Base-by-base conservation (phyloP, 2,888 invertebrate genomes). In the Polymixis flavicincta region DNA sequence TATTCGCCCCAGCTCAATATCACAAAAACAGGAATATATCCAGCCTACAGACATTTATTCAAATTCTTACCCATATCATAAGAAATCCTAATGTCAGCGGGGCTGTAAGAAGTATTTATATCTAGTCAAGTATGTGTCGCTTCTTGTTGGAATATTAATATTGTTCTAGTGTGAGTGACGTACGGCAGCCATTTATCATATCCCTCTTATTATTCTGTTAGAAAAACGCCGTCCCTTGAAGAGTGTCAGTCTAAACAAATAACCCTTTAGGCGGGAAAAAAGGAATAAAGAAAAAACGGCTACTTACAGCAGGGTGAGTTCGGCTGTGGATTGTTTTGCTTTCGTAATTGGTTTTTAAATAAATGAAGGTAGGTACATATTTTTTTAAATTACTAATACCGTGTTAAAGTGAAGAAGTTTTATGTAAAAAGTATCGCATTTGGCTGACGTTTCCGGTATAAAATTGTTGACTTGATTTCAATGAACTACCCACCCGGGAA, bases 141-240 rank as follows among this genome's bases (percentile, higher is more conserved):
- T 74, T 61, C 19, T 28, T 42, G 68, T 63, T 32, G 69, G 77
- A 74, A 80, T 85, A 83, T 87, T 85, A 80, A 87, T 87, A 83
- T 76, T 73, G 69, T 79, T 76, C n/a, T 82, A 71, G 78, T 76
- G 81, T 87, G 85, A 76, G 78, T 87, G 86, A 86, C 84, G 74
- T 66, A 76, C 67, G 52, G 73, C 70, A 67, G 65, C 77, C 84
- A 84, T 87, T 79, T 81, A 86, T 86, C 86, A 86, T 81, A 77
- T 74, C 83, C 86, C 84, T 85, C 83, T 82, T 85, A 85, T 78
- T 82, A 85, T 85, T 85, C 85, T 57, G 82, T 74, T 72, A 82
- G 63, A 85, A 85, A 85, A 85, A 87, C 66, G 77, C 60, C 63
- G 71, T 61, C 73, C 73, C 52, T 64, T 71, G 70, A 66, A 76